Conservation (phyloP, 1,140 invertebrate genomes). For the Drosophila lini region DNA sequence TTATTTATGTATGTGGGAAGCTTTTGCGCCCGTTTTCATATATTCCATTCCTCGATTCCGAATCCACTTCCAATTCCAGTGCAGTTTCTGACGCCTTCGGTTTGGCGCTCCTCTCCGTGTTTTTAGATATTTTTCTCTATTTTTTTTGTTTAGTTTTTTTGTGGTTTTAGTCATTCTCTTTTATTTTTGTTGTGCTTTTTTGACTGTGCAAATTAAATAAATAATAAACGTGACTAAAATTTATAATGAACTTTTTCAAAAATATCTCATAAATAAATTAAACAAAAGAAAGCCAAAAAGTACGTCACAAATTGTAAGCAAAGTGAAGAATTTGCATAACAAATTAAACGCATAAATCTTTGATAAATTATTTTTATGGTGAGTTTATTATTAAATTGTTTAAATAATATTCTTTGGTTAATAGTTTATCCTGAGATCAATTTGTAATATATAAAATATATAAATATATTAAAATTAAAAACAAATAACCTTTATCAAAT, state of each 20-base stretch:
- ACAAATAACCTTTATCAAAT: slow-evolving; percentile 4
- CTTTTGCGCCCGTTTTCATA: slow-evolving; percentile 48
- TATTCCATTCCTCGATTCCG: slow-evolving; percentile 40
- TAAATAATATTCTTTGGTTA: neutral
- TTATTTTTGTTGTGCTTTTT: neutral
- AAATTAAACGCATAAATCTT: neutral
- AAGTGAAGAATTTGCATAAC: slow-evolving; percentile 5
- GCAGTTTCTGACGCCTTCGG: slow-evolving; percentile 74
- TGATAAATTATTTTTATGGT: slow-evolving; percentile 9
- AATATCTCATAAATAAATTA: slow-evolving; percentile 5
- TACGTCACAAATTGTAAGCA: neutral
- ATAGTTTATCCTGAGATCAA: too few species aligned
- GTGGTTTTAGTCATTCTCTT: slow-evolving; percentile 17
- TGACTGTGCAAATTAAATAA: slow-evolving; percentile 35
- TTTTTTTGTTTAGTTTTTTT: slow-evolving; percentile 8
- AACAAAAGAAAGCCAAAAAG: slow-evolving; percentile 18
- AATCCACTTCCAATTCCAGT: slow-evolving; percentile 56
- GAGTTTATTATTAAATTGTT: slow-evolving; percentile 9
- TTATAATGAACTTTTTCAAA: neutral
- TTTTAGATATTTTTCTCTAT: slow-evolving; percentile 8
- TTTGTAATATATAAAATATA: too few species aligned
- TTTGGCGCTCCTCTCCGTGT: slow-evolving; percentile 43
- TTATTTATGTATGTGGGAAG: slow-evolving; percentile 60
- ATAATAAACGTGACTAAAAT: slow-evolving; percentile 32
- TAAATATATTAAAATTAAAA: too few species aligned